Percentiles rank a stretch among this genome's conserved stretches.
Evolutionary conservation across 2,113 vertebrate species (phyloP).

Genomic region (Gavia stellata): DNA sequence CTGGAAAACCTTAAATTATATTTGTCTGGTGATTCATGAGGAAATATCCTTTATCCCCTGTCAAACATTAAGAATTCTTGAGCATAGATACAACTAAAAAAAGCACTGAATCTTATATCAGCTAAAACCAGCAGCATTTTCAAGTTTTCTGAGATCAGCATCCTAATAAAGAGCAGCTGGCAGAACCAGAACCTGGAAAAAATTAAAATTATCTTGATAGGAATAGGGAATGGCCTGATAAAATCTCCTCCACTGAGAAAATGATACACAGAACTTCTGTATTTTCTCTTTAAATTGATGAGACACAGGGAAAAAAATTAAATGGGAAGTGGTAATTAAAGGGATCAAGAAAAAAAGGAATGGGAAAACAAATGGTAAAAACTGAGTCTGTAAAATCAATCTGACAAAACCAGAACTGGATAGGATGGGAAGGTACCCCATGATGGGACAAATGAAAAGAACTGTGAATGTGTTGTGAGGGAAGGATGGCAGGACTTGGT

Average conservation of each 20-base stretch:
- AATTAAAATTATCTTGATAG: background rate
- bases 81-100: background rate
- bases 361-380: background rate
- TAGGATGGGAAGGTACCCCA: background rate
- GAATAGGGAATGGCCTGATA: background rate
- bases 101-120: background rate
- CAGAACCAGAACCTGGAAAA: background rate
- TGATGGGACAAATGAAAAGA: background rate
- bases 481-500: background rate
- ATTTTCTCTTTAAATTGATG: background rate
- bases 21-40: background rate
- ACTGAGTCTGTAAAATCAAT: background rate
- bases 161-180: background rate
- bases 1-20: background rate
- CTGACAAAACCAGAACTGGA: accelerated
- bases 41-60: background rate
- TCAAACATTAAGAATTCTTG: background rate
- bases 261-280: background rate
- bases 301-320: background rate
- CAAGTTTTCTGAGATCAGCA: background rate
- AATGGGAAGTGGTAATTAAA: background rate
- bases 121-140: background rate
- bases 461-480: background rate
- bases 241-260: background rate
- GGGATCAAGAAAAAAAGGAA: background rate